A percentile compares a stretch with the other conserved stretches of the same genome.
phyloP scores from a whole-genome alignment of 1,140 invertebrate genomes.

The Drosophila rhopaloa region DNA sequence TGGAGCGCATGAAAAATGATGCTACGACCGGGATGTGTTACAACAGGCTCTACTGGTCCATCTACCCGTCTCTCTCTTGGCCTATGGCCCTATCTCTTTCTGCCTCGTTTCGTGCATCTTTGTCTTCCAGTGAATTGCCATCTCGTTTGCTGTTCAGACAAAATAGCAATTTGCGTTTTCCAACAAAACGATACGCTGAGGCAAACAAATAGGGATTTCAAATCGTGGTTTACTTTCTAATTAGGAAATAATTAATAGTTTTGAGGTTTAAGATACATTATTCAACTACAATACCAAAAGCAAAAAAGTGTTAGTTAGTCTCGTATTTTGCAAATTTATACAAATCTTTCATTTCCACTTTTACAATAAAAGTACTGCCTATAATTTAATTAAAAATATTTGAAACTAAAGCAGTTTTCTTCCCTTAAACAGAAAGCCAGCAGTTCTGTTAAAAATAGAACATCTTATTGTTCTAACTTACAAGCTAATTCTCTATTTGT shows the following conservation, averaged over 20 bases:
- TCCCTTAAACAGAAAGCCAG: no score
- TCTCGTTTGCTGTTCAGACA: conserved; percentile 60
- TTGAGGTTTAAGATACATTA: no score
- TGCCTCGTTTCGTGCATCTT: background rate
- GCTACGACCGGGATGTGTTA: conserved; percentile 75
- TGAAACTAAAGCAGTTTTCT: no score
- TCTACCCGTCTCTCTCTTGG: background rate
- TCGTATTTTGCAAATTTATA: no score
- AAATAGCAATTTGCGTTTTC: conserved; percentile 81
- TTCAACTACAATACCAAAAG: no score
- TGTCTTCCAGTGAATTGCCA: conserved; percentile 36
- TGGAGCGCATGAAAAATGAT: conserved; percentile 82
- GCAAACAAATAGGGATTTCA: background rate
- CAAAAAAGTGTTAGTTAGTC: no score
- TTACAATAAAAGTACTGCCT: no score
- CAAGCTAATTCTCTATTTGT: background rate
- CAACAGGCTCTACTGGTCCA: conserved; percentile 44
- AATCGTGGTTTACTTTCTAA: background rate
- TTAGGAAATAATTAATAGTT: background rate
- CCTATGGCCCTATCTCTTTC: background rate
- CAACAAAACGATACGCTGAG: conserved; percentile 55
- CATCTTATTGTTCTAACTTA: no score
- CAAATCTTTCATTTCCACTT: no score
- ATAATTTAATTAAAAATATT: no score
- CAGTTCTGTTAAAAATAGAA: no score